Percentiles rank a stretch among this genome's conserved stretches.
phyloP scores from a whole-genome alignment of 2,797 vertebrate species.

The Enteromius trimaculatus region DNA sequence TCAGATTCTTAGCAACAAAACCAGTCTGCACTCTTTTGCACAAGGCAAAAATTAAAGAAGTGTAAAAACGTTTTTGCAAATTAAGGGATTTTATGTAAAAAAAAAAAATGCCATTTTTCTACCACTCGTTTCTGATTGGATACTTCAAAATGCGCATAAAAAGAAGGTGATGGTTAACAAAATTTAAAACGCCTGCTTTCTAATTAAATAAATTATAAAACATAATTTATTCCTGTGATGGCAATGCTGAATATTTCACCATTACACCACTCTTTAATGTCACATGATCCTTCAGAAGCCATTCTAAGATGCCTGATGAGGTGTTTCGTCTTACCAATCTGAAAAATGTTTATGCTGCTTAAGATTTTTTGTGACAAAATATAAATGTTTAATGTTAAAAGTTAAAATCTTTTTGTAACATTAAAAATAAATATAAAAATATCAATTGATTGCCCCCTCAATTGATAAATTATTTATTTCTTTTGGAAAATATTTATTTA shows the following conservation, averaged over 20 bases:
- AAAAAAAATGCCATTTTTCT: no score
- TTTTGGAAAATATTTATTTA: no score
- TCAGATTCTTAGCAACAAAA: no score
- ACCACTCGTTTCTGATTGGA: no score
- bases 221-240: neutral
- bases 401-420: neutral
- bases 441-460: no score
- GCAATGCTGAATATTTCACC: neutral
- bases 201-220: neutral
- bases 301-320: neutral
- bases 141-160: no score
- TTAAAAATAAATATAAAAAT: no score
- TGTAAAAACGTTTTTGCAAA: no score
- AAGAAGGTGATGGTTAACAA: neutral
- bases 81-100: no score
- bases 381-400: no score
- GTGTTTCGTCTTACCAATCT: conserved; percentile 9
- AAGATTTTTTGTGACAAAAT: neutral
- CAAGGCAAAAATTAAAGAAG: no score
- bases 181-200: neutral
- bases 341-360: conserved; percentile 3
- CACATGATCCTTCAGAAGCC: neutral
- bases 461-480: neutral
- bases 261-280: neutral
- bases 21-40: no score